These are phyloP conservation scores for Phenganax stokvisi DNA, from an alignment of 92 coral and sea anemone genomes.

Conservation along the genomic window DNA sequence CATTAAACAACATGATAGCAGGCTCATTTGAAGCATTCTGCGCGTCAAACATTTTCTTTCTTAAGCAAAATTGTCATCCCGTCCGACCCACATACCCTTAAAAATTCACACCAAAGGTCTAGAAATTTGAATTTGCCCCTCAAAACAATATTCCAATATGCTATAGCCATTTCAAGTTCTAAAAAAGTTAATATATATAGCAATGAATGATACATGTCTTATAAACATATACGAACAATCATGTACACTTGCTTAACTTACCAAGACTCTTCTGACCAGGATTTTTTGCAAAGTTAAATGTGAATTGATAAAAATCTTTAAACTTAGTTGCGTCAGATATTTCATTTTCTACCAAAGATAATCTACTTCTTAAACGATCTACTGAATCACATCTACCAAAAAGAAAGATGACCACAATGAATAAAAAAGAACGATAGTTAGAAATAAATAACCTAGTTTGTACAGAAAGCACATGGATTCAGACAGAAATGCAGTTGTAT, in stretches of 20 bases:
- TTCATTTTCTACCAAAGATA: constrained; percentile 76
- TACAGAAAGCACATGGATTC: not conserved
- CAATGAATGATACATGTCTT: constrained; percentile 7
- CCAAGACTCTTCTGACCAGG: constrained; percentile 99
- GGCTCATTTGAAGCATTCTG: no score
- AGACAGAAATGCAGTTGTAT: no score
- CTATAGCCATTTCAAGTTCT: constrained; percentile 98
- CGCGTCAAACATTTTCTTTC: no score
- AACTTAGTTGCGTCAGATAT: constrained; percentile 75
- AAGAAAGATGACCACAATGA: not conserved
- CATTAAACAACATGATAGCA: not conserved
- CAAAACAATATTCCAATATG: constrained; percentile 90
- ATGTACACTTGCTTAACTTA: constrained; percentile 36
- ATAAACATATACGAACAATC: not conserved
- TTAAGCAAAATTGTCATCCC: no score
- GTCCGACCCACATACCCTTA: constrained; percentile 53
- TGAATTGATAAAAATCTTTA: constrained; percentile 94
- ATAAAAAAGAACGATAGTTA: not conserved
- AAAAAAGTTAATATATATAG: not conserved
- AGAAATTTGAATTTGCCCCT: constrained; percentile 85
- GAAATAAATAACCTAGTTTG: not conserved
- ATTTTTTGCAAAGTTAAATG: constrained; percentile 92
- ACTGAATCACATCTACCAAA: constrained; percentile 66
- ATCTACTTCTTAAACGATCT: constrained; percentile 75
- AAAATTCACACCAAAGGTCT: constrained; percentile 93